A percentile compares a stretch with the other conserved stretches of the same genome.
Evolutionary conservation across 2,113 vertebrate species (phyloP).

Genomic region (Peromyscus leucopus): DNA sequence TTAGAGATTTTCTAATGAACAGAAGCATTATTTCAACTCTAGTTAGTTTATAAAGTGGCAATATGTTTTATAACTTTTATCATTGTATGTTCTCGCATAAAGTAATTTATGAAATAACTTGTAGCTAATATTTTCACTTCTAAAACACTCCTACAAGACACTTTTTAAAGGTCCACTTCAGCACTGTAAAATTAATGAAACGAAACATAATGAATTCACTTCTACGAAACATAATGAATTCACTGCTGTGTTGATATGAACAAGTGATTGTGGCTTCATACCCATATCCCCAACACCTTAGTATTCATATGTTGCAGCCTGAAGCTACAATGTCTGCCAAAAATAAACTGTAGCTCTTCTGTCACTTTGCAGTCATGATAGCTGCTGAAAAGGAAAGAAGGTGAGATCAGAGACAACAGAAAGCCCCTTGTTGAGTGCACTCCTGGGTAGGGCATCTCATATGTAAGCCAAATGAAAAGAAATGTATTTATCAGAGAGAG

Average conservation of each 20-base stretch:
- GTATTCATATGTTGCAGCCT: background rate
- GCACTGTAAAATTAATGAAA: background rate
- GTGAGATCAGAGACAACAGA: background rate
- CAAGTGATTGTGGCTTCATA: background rate
- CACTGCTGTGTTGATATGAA: background rate
- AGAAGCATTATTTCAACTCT: background rate
- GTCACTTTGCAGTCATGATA: background rate
- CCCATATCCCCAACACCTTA: fast-evolving
- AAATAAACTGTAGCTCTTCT: background rate
- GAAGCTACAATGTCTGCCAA: background rate
- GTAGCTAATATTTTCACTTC: background rate
- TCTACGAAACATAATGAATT: background rate
- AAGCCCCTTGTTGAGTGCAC: background rate
- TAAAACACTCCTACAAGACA: background rate
- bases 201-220: background rate
- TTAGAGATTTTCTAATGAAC: background rate
- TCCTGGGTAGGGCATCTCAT: background rate
- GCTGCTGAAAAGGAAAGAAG: background rate
- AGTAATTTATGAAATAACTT: background rate
- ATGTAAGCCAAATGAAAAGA: background rate
- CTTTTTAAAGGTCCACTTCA: background rate
- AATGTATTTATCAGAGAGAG: background rate
- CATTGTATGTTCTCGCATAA: background rate
- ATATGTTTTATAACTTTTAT: background rate
- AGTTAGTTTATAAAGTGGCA: background rate